These are phyloP conservation scores for Brachyistius frenatus DNA, from an alignment of 2,113 vertebrate genomes.

Conservation along the genomic window DNA sequence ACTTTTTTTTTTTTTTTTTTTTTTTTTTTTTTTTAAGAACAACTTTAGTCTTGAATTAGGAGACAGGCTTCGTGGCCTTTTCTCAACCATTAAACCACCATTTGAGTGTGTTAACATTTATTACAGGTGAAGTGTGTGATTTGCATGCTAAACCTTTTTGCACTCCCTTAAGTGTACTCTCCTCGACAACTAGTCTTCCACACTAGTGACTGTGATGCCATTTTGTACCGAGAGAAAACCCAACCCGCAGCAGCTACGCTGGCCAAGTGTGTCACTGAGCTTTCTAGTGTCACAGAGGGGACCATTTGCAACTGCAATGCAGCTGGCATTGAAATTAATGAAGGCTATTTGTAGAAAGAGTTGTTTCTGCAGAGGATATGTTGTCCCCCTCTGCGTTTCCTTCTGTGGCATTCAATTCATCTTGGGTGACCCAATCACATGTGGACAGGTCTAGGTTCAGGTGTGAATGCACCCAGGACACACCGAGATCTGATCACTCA, in stretches of 20 bases:
- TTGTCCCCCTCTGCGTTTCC: neutral
- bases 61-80: slow-evolving; percentile 3
- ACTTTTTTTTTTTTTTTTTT: slow-evolving; percentile 28
- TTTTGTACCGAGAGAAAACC: slow-evolving; percentile 34
- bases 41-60: neutral
- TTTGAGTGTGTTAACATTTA: neutral
- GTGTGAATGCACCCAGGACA: no score
- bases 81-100: neutral
- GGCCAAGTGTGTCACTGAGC: slow-evolving; percentile 71
- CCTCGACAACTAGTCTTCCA: slow-evolving; percentile 56
- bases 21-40: slow-evolving; percentile 20
- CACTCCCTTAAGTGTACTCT: slow-evolving; percentile 20
- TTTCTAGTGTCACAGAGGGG: slow-evolving; percentile 52
- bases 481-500: no score
- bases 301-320: slow-evolving; percentile 30
- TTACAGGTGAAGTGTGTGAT: slow-evolving; percentile 8
- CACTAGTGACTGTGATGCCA: slow-evolving; percentile 45
- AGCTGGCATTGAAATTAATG: slow-evolving; percentile 48
- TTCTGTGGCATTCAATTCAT: no score
- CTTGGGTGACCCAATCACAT: no score
- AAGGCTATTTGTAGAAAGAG: slow-evolving; percentile 48
- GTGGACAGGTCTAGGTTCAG: no score
- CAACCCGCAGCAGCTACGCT: slow-evolving; percentile 15
- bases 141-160: slow-evolving; percentile 29
- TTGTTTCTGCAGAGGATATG: slow-evolving; percentile 36